Base-by-base conservation (phyloP, 2,113 vertebrate genomes). In the Potamarius usumacintae region DNA sequence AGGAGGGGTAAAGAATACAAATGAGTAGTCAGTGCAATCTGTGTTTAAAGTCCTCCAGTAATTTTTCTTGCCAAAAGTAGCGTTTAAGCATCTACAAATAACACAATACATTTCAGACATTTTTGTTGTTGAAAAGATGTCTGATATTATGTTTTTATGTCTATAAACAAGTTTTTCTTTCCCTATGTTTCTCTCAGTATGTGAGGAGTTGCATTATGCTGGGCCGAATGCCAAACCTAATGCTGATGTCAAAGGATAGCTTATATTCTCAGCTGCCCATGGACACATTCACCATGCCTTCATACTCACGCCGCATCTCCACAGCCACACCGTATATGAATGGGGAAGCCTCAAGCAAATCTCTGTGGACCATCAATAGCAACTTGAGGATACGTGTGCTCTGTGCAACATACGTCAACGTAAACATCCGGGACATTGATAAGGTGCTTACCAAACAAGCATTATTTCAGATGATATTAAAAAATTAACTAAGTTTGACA, bases 191-290 rank as follows among this genome's bases (percentile, higher is more conserved):
- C 89, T 85, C 80, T 88, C 93, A 99, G 98, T 99, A 99, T 84
- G 97, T 99, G 85, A 96, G 98, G 93, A 99, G 98, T 93, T 99
- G 98, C 92, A 99, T 99, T 92, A 99, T 98, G 97, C 96, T 99
- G 78, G 95, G 95, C 78, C 97, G 98, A 91, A 96, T 99, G 97
- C 98, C 98, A 60, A 99, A 99, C 93, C 94, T 99, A 93, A 99
- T 99, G 98, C 93, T 99, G 82, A 99, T 99, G 98, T 96, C 98
- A 0, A 99, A 99, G 93, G 98, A 99, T 93, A 99, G 98, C 93
- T 94, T 99, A 15, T 99, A 99, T 90, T 96, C 94, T 0, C 98
- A 99, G 92, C 92, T 99, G 90, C 98, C 98, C 0, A 95, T 96
- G 89, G 98, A 99, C 90, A 97, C 95, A 88, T 99, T 99, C 69